Conservation (phyloP, 2,113 vertebrate genomes). For the Corapipo altera region DNA sequence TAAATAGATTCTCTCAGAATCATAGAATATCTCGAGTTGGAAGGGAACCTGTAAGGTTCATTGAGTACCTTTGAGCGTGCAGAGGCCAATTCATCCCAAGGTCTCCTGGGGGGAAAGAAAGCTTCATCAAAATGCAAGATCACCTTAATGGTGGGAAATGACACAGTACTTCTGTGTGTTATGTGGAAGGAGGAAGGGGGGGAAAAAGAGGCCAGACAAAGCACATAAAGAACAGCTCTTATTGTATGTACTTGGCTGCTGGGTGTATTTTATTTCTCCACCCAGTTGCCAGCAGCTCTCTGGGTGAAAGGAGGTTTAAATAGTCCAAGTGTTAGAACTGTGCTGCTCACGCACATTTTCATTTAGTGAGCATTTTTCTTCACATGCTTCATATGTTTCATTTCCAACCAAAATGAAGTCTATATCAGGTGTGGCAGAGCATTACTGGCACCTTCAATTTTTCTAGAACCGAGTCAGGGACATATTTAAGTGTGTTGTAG, state of each 20-base stretch:
- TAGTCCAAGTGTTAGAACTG: not conserved
- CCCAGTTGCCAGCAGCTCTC: not conserved
- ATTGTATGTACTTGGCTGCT: not conserved
- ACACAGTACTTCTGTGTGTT: not conserved
- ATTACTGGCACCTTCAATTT: not conserved
- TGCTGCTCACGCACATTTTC: not conserved
- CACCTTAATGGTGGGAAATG: not conserved
- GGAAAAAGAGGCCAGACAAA: not conserved
- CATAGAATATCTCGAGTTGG: rapidly evolving
- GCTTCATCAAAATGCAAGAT: not conserved
- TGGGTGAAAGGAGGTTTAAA: not conserved
- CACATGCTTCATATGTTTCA: not conserved
- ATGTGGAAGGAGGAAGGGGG: not conserved
- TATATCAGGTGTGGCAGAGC: not conserved
- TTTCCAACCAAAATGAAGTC: not conserved
- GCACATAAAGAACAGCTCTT: not conserved
- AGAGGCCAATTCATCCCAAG: not conserved
- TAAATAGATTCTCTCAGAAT: not conserved
- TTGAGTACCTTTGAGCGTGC: not conserved
- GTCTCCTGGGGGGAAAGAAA: not conserved
- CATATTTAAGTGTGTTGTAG: not conserved
- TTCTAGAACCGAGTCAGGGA: not conserved
- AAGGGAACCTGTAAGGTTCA: not conserved
- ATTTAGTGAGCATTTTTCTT: not conserved
- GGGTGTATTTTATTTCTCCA: not conserved